phyloP scores from a whole-genome alignment of 2,797 vertebrate species.

The Gadopsis bispinosus region DNA sequence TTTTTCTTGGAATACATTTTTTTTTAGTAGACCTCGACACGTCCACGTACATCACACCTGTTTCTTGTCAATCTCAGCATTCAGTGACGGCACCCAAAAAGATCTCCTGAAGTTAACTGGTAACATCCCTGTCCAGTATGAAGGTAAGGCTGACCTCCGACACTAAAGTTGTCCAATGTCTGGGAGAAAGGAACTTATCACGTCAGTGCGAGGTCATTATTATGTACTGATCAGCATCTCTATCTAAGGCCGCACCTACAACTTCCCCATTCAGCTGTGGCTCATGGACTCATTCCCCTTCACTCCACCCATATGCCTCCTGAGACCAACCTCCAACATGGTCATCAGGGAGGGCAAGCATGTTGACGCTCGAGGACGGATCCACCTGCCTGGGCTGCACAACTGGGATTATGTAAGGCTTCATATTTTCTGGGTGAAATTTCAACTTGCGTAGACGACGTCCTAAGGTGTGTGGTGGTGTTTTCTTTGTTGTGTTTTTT shows the following conservation, averaged over 20 bases:
- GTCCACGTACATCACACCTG: background rate
- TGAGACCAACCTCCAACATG: slow-evolving; percentile 94
- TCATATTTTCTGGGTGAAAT: background rate
- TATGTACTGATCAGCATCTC: slow-evolving; percentile 9
- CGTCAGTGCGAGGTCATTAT: background rate
- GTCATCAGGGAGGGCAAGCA: slow-evolving; percentile 93
- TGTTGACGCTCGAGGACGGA: slow-evolving; percentile 90
- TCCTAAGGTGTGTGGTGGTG: background rate
- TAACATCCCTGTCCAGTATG: slow-evolving; percentile 91
- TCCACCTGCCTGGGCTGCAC: slow-evolving; percentile 91
- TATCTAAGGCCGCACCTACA: slow-evolving; percentile 88
- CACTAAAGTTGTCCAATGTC: background rate
- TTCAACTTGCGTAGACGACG: rapidly evolving
- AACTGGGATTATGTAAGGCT: slow-evolving; percentile 94
- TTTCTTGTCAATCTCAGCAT: slow-evolving; percentile 84
- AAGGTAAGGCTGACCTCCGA: slow-evolving; percentile 82
- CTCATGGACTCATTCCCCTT: slow-evolving; percentile 96
- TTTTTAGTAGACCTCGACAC: background rate
- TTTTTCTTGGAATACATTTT: background rate
- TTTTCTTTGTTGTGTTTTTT: background rate
- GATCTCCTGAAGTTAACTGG: slow-evolving; percentile 92
- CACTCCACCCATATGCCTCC: slow-evolving; percentile 93
- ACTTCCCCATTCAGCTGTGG: slow-evolving; percentile 94
- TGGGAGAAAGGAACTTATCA: background rate
- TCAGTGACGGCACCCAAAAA: slow-evolving; percentile 92